Conservation (phyloP, 2,888 invertebrate genomes). For the Vandiemenella viatica region DNA sequence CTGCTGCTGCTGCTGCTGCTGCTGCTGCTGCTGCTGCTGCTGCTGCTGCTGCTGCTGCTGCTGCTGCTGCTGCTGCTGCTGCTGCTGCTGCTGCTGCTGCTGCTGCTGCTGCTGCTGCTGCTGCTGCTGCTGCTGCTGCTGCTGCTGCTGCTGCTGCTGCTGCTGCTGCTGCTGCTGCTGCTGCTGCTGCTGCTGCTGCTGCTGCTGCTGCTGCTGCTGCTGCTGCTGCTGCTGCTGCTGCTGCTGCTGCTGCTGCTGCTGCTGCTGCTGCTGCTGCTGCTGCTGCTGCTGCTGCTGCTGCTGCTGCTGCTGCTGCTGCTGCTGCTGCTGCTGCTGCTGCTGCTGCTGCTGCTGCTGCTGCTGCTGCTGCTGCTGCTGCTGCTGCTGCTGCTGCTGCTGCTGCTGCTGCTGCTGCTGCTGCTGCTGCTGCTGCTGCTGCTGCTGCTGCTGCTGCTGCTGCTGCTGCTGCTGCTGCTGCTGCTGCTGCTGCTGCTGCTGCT, state of each 20-base stretch:
- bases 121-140: constrained; percentile 5
- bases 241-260: constrained; percentile 4
- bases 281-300: constrained; percentile 3
- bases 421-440: constrained; percentile 5
- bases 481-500: constrained; percentile 1
- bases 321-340: constrained; percentile 5
- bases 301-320: constrained; percentile 6
- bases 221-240: constrained; percentile 4
- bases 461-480: constrained; percentile 5
- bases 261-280: constrained; percentile 4
- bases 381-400: constrained; percentile 2
- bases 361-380: constrained; percentile 3
- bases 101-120: constrained; percentile 5
- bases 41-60: constrained; percentile 5
- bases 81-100: constrained; percentile 5
- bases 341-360: constrained; percentile 4
- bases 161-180: constrained; percentile 5
- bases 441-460: constrained; percentile 5
- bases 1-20: constrained; percentile 5
- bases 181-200: constrained; percentile 5
- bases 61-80: constrained; percentile 5
- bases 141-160: constrained; percentile 5
- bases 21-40: constrained; percentile 5
- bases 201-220: constrained; percentile 5
- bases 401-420: constrained; percentile 5